Evolutionary conservation across 2,888 invertebrate genomes (phyloP), one percentile per base, ranked within the genome.

Genomic region (Heliconius erato): DNA sequence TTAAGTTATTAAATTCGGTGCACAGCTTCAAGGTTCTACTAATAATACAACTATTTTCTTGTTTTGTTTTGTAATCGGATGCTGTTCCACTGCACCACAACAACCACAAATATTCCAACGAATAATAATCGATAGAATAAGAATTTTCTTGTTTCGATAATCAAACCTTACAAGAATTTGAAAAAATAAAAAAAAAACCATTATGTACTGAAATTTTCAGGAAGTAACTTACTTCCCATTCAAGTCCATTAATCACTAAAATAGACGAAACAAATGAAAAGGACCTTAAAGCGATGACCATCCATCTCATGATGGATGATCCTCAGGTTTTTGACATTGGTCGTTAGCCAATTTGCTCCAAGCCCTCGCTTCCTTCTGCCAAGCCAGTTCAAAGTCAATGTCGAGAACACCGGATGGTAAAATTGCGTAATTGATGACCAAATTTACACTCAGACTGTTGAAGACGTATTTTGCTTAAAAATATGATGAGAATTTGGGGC

Each of bases 341-440:
- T 82, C 82, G 79, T 90, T 89, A 88, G 86, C 85, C 89, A 90
- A 89, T 89, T 89, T 87, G 82, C 26, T 7, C 82, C 84, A 83
- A 88, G 84, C 85, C 84, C 83, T 69, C 85, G 63, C 89, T 87
- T 89, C 86, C 87, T 86, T 84, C 82, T 83, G 86, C 82, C 87
- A n/a, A 44, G 71, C 82, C 86, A 89, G 91, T 91, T 91, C 91
- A 91, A 91, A 91, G 91, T 91, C 91, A 91, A 91, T 91, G 91
- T 89, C 91, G 87, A 82, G 87, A 81, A 83, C 84, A 44, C 80
- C 74, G 85, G 85, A 82, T 83, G 80, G n/a, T 59, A 40, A 82
- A 87, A 87, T 87, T 86, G 84, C 87, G 86, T 84, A 86, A 86
- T 84, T 86, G 85, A 19, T 63, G 59, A 76, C 77, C 79, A 84